Base-by-base conservation (phyloP, 1,140 invertebrate species). In the Oncopodura yosiiana region DNA sequence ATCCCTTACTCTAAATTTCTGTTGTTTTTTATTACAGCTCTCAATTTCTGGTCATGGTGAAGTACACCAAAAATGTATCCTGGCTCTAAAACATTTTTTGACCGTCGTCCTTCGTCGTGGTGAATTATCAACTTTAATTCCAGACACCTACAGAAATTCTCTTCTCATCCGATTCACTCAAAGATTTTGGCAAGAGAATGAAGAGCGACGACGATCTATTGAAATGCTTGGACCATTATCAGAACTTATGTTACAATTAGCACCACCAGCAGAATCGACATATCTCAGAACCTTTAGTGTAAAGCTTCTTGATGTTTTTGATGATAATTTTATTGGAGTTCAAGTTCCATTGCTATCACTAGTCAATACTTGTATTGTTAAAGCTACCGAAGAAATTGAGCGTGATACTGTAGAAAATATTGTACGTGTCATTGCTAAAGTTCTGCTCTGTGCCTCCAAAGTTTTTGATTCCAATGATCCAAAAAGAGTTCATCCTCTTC, bases 71-170 rank as follows among this genome's bases (percentile, higher is more conserved):
- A 62, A 62, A 23, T 49, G 52, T 27, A 18, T 56, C 0, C 16
- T 49, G 6, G 51, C 60, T 1, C 16, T 62, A 3, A 62, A 58
- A 34, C 56, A 62, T 30, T 58, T 62, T 29, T 41, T 62, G 3
- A 37, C 37, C 30, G 26, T 62, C 3, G 1, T 62, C 5, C 49
- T 50, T 19, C 23, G 48, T 4, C 48, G 53, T 14, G 45, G 44
- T 3, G 59, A 61, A 14, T n/a, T 49, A 11, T 4, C 38, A 1
- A 8, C 14, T 0, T 29, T 49, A 4, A 21, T 58, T 11, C 27
- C 50, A 0, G 50, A 53, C 3, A 37, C 45, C 9, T 52, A 42
- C n/a, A n/a, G n/a, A n/a, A n/a, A n/a, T n/a, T n/a, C n/a, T n/a
- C n/a, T n/a, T n/a, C n/a, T n/a, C n/a, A n/a, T n/a, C n/a, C n/a